phyloP scores from a whole-genome alignment of 2,888 invertebrate genomes.

The Leptodirus hochenwartii region DNA sequence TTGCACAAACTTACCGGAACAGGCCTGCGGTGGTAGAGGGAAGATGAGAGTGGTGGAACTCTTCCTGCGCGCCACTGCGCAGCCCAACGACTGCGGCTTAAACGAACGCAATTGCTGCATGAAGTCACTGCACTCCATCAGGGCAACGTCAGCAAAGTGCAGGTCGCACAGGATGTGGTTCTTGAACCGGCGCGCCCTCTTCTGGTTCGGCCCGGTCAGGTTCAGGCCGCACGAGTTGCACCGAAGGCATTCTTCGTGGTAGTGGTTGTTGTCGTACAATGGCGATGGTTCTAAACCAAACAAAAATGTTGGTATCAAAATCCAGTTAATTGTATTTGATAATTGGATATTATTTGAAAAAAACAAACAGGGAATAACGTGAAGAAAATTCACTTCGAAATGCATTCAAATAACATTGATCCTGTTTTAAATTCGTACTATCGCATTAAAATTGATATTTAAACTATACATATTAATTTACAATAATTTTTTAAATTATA shows the following conservation, averaged over 20 bases:
- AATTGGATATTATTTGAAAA: too few relatives aligned
- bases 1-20: constrained; percentile 71
- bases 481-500: too few relatives aligned
- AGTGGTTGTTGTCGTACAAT: constrained; percentile 86
- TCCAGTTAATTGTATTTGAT: too few relatives aligned
- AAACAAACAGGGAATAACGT: too few relatives aligned
- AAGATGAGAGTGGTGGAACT: constrained; percentile 88
- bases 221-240: constrained; percentile 92
- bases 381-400: too few relatives aligned
- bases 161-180: constrained; percentile 91
- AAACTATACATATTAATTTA: too few relatives aligned
- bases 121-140: constrained; percentile 94
- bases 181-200: constrained; percentile 40
- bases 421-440: too few relatives aligned
- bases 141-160: constrained; percentile 91
- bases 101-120: constrained; percentile 93
- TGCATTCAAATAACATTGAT: too few relatives aligned
- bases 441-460: too few relatives aligned
- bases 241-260: constrained; percentile 93
- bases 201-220: constrained; percentile 78
- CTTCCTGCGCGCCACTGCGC: constrained; percentile 84
- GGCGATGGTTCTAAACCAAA: constrained; percentile 66
- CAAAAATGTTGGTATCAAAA: too few relatives aligned
- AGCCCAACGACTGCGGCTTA: constrained; percentile 89
- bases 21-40: constrained; percentile 84